These are phyloP conservation scores for Mellilla xanthometata DNA, from an alignment of 2,888 invertebrate species.

Conservation along the genomic window DNA sequence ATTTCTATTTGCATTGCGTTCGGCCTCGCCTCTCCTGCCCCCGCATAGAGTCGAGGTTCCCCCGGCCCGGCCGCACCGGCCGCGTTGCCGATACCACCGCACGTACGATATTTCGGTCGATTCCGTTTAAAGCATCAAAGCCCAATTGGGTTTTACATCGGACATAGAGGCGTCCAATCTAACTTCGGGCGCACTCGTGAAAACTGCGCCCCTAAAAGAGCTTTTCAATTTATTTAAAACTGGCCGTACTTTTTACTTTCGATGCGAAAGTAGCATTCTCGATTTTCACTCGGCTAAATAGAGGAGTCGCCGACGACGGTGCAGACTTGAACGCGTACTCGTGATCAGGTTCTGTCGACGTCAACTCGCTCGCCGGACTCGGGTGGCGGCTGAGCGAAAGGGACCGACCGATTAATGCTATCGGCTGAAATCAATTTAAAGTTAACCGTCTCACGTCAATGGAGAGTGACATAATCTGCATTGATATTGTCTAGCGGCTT, in stretches of 20 bases:
- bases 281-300: too few relatives aligned
- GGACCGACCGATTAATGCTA: conserved; percentile 29
- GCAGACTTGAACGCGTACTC: too few relatives aligned
- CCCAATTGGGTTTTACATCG: conserved; percentile 75
- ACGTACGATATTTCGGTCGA: conserved; percentile 62
- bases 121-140: conserved; percentile 72
- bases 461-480: conserved; percentile 50
- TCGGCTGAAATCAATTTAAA: conserved; percentile 41
- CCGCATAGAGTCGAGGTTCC: conserved; percentile 12
- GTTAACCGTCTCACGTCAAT: conserved; percentile 36
- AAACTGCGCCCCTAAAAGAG: conserved; percentile 24
- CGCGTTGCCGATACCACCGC: conserved; percentile 35
- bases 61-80: conserved; percentile 12
- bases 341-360: neutral
- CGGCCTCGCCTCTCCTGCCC: conserved; percentile 1
- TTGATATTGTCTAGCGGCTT: conserved; percentile 42
- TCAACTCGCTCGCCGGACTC: neutral
- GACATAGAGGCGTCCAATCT: conserved; percentile 67
- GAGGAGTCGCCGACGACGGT: too few relatives aligned
- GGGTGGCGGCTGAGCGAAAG: neutral
- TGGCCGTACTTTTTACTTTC: neutral
- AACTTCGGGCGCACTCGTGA: conserved; percentile 50
- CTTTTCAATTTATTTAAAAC: conserved; percentile 2
- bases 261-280: too few relatives aligned
- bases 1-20: conserved; percentile 15